These are phyloP conservation scores for Aldrovandia affinis DNA, from an alignment of 2,797 vertebrate genomes.

Conservation along the genomic window DNA sequence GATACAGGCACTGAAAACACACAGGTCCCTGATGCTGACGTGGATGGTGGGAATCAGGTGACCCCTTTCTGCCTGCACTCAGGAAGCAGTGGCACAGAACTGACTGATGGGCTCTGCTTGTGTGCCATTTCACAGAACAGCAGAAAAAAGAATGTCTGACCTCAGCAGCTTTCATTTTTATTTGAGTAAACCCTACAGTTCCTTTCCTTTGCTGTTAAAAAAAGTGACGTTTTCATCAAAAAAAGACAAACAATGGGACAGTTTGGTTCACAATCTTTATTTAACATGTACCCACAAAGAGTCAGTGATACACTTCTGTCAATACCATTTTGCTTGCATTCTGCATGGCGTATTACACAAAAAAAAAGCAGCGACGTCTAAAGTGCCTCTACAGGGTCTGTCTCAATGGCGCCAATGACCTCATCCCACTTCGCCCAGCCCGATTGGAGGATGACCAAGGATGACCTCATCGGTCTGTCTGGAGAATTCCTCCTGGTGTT, in stretches of 20 bases:
- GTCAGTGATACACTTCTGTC: slow-evolving; percentile 38
- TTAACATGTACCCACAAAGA: slow-evolving; percentile 40
- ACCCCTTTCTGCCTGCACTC: background rate
- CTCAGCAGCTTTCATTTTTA: background rate
- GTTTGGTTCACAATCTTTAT: slow-evolving; percentile 36
- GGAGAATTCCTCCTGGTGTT: too few relatives aligned
- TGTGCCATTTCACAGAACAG: background rate
- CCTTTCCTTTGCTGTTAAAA: background rate
- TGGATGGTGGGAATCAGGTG: background rate
- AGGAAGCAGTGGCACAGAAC: background rate
- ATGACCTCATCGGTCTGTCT: background rate
- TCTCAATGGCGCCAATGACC: slow-evolving; percentile 52
- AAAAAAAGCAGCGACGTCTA: slow-evolving; percentile 68
- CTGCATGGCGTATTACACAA: slow-evolving; percentile 58
- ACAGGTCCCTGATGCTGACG: background rate
- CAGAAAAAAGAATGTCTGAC: background rate
- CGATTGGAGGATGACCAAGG: background rate
- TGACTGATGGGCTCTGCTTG: background rate
- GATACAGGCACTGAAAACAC: background rate
- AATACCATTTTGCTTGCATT: slow-evolving; percentile 65
- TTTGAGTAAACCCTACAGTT: background rate
- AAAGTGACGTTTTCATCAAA: background rate
- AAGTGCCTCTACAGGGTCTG: slow-evolving; percentile 67
- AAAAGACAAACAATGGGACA: background rate
- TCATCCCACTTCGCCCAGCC: background rate